phyloP scores from a whole-genome alignment of 2,797 vertebrate species.

The Gymnothorax reevesii region DNA sequence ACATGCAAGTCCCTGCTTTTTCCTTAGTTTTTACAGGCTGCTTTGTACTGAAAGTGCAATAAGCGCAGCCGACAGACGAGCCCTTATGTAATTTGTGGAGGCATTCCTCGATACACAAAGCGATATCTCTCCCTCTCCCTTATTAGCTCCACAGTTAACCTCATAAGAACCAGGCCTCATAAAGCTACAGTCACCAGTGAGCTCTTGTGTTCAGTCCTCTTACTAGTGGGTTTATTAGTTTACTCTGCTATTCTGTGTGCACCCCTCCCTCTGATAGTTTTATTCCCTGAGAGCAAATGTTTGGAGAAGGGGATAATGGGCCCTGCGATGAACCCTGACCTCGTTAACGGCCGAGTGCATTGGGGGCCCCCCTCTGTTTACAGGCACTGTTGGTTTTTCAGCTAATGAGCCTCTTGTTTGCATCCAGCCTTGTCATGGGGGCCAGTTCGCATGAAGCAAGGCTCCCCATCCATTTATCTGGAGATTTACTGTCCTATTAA shows the following conservation, averaged over 20 bases:
- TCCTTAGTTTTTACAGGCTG: not conserved
- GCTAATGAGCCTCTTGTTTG: not conserved
- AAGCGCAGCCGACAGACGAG: not conserved
- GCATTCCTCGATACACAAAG: not conserved
- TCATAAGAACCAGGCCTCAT: not conserved
- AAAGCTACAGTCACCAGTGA: not conserved
- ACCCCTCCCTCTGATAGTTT: not conserved
- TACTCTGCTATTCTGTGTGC: not conserved
- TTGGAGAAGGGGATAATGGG: not conserved
- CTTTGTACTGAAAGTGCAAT: not conserved
- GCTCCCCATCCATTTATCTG: too few relatives aligned
- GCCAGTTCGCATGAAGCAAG: not conserved
- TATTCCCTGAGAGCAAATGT: not conserved
- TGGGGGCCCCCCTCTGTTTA: not conserved
- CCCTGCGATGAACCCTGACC: not conserved
- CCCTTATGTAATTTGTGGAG: not conserved
- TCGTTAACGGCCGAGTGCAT: not conserved
- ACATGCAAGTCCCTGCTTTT: not conserved
- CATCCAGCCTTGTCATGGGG: not conserved
- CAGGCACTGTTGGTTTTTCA: not conserved
- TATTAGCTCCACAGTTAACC: not conserved
- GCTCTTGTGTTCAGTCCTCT: not conserved
- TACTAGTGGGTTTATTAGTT: not conserved
- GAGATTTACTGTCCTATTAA: too few relatives aligned
- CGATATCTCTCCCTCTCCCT: not conserved